Evolutionary conservation across 2,113 vertebrate genomes (phyloP), one percentile per base, ranked within the genome.

Genomic region (Amphilophus citrinellus): DNA sequence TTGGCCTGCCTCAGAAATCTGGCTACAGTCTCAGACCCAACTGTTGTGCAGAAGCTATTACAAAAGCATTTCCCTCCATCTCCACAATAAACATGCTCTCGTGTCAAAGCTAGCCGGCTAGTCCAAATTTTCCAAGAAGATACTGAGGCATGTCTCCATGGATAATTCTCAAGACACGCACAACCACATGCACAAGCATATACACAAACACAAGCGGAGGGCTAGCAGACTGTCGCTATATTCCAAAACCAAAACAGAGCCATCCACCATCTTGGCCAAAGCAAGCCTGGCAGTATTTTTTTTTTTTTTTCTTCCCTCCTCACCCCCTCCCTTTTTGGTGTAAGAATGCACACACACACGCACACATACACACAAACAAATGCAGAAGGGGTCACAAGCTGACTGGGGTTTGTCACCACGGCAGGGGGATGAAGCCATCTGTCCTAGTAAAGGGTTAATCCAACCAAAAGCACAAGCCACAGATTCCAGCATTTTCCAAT

Each of bases 361-460:
- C 35, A 80, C 27, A 78, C 76, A 76, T 44, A 77, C n/a, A 75
- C 59, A 82, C 73, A 85, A 32, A 88, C 17, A 77, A 9, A 91
- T 57, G 68, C 78, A 91, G 61, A 80, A 71, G 86, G 78, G 77
- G 85, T 91, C 91, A 91, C 77, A 22, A 84, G 78, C 78, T 84
- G 90, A 92, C 90, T 86, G 91, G 91, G 90, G 91, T 92, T 87
- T 91, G 87, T 91, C 89, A 80, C 86, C 91, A 86, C 90, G 32
- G 83, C 84, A 92, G 89, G 89, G 91, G 92, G 90, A 94, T 77
- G 89, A 68, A 92, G 91, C 95, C 95, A 96, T 96, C 96, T 96
- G 95, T 93, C 94, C 90, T 42, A 92, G 78, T 86, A 94, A 96
- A 95, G 95, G 95, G 97, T 97, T 97, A 97, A 97, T 96, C 96